Evolutionary conservation across 92 coral and sea anemone species (phyloP).

Genomic region (Isaurus tuberculatus): DNA sequence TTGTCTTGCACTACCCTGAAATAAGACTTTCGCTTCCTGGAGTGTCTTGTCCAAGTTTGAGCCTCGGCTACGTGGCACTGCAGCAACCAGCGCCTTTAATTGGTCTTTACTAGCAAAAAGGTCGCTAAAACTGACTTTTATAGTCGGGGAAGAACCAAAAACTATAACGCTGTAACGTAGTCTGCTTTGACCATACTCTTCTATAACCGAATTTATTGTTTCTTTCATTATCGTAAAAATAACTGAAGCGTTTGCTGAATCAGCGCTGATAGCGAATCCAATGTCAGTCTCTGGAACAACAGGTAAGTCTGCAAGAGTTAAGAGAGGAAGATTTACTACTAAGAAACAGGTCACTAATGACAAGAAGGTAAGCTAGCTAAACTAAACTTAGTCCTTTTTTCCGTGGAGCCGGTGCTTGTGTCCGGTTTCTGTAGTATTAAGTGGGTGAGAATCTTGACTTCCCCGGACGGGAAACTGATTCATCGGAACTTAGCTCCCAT

Average conservation of each 20-base stretch:
- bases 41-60: slow-evolving; percentile 73
- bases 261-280: slow-evolving; percentile 73
- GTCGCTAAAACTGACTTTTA: slow-evolving; percentile 60
- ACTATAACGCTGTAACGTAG: slow-evolving; percentile 70
- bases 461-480: too few species aligned
- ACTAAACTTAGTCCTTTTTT: too few species aligned
- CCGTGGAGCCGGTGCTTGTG: too few species aligned
- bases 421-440: too few species aligned
- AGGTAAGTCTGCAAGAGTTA: slow-evolving; percentile 55
- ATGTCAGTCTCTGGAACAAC: slow-evolving; percentile 66
- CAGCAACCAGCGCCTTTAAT: slow-evolving; percentile 28
- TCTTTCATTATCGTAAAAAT: slow-evolving; percentile 67
- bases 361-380: too few species aligned
- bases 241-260: slow-evolving; percentile 45
- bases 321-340: background rate
- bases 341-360: background rate
- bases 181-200: slow-evolving; percentile 62
- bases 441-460: too few species aligned
- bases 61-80: slow-evolving; percentile 56
- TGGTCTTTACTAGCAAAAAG: slow-evolving; percentile 45
- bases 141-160: slow-evolving; percentile 63
- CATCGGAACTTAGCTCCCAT: too few species aligned
- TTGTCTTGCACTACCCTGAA: slow-evolving; percentile 69
- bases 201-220: slow-evolving; percentile 62
- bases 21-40: slow-evolving; percentile 61